Conservation (phyloP, 2,113 vertebrate species). For the Rutilus rutilus region DNA sequence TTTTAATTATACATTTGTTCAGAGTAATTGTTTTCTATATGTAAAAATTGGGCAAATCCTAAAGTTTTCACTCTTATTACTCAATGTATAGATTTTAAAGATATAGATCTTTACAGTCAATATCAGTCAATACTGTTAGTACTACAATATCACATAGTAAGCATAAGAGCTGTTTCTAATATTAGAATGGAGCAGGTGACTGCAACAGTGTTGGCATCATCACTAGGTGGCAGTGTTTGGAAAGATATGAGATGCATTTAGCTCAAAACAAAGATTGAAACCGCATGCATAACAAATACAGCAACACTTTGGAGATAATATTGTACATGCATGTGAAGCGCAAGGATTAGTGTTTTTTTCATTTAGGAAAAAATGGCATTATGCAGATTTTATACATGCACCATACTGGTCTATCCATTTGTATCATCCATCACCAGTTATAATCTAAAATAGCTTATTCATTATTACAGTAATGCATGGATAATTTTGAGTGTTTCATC, state of each 20-base stretch:
- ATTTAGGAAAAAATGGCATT: background rate
- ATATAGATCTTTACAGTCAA: background rate
- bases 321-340: too few species aligned
- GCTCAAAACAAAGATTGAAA: background rate
- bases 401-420: background rate
- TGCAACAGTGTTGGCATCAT: background rate
- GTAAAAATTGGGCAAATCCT: background rate
- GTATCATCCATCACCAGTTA: background rate
- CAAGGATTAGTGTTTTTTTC: background rate
- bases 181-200: background rate
- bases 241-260: background rate
- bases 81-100: background rate
- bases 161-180: background rate
- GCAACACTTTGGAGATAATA: background rate
- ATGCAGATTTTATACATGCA: background rate
- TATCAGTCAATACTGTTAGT: too few species aligned
- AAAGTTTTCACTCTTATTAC: background rate
- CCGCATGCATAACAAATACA: background rate
- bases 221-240: slow-evolving; percentile 48
- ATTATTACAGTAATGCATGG: background rate
- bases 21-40: too few species aligned
- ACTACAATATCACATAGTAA: background rate
- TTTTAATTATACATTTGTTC: too few species aligned
- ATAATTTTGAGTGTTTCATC: background rate
- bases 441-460: background rate